phyloP scores from a whole-genome alignment of 2,113 vertebrate species.

The Zootoca vivipara region DNA sequence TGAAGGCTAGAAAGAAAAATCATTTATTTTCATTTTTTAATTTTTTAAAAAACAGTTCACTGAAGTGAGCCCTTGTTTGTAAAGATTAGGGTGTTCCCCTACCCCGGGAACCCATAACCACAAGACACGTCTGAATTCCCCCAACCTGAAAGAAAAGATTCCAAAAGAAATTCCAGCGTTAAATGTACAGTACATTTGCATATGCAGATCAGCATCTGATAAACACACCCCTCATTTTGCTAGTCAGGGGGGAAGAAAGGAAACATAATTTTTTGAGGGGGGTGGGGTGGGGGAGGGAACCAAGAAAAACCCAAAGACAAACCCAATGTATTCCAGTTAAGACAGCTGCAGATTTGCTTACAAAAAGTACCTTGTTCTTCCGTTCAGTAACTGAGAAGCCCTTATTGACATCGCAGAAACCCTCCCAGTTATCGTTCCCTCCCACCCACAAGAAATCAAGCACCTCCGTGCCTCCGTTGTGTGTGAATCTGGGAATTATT shows the following conservation, averaged over 20 bases:
- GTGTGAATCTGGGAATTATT: background rate
- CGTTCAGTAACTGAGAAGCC: background rate
- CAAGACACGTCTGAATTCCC: background rate
- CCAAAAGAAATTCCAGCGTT: slow-evolving; percentile 19
- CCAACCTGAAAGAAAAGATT: background rate
- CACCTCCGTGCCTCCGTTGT: background rate
- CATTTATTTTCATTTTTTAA: slow-evolving; percentile 17
- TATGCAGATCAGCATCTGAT: slow-evolving; percentile 1
- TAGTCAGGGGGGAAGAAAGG: background rate
- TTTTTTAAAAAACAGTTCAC: slow-evolving; percentile 4
- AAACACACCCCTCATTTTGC: slow-evolving; percentile 7
- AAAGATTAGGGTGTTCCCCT: background rate
- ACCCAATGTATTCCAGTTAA: slow-evolving; percentile 1
- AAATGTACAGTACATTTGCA: slow-evolving; percentile 26
- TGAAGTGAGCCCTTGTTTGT: slow-evolving; percentile 32
- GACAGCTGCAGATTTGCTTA: slow-evolving; percentile 22
- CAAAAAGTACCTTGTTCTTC: slow-evolving; percentile 24
- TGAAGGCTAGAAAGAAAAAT: slow-evolving; percentile 22
- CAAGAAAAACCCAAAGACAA: background rate
- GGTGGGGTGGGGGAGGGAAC: background rate
- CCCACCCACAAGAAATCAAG: background rate
- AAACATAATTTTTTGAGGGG: background rate
- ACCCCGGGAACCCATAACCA: background rate
- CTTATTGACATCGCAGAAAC: slow-evolving; percentile 1
- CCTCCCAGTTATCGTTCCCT: background rate